Base-by-base conservation (phyloP, 2,113 vertebrate genomes). In the Sclerurus mexicanus region DNA sequence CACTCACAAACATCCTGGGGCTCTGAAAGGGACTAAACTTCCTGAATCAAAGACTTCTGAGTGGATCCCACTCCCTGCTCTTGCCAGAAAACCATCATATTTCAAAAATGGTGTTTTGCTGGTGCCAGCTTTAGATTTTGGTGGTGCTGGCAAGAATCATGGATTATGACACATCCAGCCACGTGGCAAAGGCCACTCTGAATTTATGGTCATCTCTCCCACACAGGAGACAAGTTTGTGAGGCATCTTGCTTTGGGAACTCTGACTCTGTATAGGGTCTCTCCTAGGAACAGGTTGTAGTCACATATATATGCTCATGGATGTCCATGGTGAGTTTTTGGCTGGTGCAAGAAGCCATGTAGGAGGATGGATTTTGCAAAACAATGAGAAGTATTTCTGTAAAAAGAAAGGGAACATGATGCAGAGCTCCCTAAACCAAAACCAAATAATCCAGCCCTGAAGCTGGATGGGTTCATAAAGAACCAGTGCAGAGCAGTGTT, bases 31-130 rank as follows among this genome's bases (percentile, higher is more conserved):
- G 47, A 84, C 69, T 88, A 40, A 60, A 7, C 9, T 20, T 83
- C 69, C 39, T 62, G 87, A 93, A 89, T 78, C 79, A 79, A 69
- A 77, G 81, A 68, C 88, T 95, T 77, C 95, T 72, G 94, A 87
- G 55, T 22, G 69, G 72, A 72, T 74, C 83, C 71, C 63, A 40
- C 77, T 62, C 69, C 76, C 62, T 91, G 42, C 83, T 91, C 42
- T 33, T 85, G 49, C 94, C 95, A 86, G 27, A 25, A 79, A 78
- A 64, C 76, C 77, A 58, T 44, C 78, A 14, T 79, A 6, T 76
- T 73, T 84, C 87, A 79, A 50, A 92, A 93, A 84, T 1, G 19
- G 33, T 25, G n/a, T 47, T 47, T 46, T 47, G 20, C 46, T 16
- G 7, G 44, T 17, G 18, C 44, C 44, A 46, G 8, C 44, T 79